Evolutionary conservation across 2,797 vertebrate species (phyloP).

Genomic region (Enteromius radiatus): DNA sequence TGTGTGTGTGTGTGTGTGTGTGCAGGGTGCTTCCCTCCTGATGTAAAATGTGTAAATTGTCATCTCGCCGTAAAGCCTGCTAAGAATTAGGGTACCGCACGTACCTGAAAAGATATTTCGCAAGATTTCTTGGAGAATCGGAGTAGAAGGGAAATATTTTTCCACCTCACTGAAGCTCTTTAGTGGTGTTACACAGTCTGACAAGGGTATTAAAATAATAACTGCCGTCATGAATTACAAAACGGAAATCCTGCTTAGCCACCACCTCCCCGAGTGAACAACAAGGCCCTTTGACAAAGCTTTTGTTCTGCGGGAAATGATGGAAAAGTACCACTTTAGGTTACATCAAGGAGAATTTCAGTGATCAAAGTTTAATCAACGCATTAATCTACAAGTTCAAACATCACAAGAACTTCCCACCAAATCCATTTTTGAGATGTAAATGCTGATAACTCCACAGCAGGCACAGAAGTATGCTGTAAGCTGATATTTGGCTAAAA

Average conservation of each 20-base stretch:
- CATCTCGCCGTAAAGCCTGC: slow-evolving; percentile 39
- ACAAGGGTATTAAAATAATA: slow-evolving; percentile 76
- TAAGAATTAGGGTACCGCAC: slow-evolving; percentile 47
- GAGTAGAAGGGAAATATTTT: slow-evolving; percentile 33
- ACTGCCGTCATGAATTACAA: slow-evolving; percentile 70
- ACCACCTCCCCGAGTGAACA: slow-evolving; percentile 74
- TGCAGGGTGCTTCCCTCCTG: neutral
- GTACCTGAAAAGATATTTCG: slow-evolving; percentile 43
- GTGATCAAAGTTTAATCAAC: neutral
- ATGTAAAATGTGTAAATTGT: neutral
- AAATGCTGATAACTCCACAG: neutral
- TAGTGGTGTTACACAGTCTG: slow-evolving; percentile 72
- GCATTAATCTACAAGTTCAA: neutral
- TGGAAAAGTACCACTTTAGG: slow-evolving; percentile 67
- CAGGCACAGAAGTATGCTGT: neutral
- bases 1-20: slow-evolving; percentile 12
- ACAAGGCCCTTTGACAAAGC: slow-evolving; percentile 70
- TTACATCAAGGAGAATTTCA: slow-evolving; percentile 26
- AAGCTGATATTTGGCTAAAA: slow-evolving; percentile 13
- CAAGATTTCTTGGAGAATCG: slow-evolving; percentile 41
- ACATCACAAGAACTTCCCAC: neutral
- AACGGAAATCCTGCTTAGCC: slow-evolving; percentile 82
- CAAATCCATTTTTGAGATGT: neutral
- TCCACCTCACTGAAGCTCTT: slow-evolving; percentile 54
- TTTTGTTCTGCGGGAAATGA: slow-evolving; percentile 59